A percentile compares a stretch with the other conserved stretches of the same genome.
phyloP scores from a whole-genome alignment of 2,888 invertebrate species.

The Noctua pronuba region DNA sequence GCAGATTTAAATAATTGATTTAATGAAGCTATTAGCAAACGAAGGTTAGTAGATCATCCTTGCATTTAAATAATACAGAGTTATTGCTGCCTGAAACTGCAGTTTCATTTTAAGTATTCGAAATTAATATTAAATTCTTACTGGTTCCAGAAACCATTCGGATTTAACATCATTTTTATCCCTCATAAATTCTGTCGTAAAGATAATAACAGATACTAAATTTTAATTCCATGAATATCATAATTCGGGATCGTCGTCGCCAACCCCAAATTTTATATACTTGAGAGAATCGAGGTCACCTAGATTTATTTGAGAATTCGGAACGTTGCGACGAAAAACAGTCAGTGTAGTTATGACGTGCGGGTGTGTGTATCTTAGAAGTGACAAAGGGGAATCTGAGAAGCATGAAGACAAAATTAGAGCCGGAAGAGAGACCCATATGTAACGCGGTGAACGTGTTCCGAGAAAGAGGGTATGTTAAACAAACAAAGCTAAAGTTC shows the following conservation, averaged over 20 bases:
- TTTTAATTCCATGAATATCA: conserved; percentile 60
- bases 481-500: conserved; percentile 37
- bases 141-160: conserved; percentile 34
- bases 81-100: conserved; percentile 8
- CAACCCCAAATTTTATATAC: conserved; percentile 61
- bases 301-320: conserved; percentile 69
- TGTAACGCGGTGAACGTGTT: conserved; percentile 85
- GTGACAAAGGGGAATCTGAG: conserved; percentile 53
- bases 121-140: conserved; percentile 41
- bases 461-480: conserved; percentile 83
- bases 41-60: conserved; percentile 24
- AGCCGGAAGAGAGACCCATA: conserved; percentile 79
- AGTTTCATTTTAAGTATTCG: conserved; percentile 30
- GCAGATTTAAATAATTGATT: background rate
- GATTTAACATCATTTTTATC: conserved; percentile 51
- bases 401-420: conserved; percentile 74
- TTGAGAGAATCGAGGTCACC: conserved; percentile 71
- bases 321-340: conserved; percentile 43
- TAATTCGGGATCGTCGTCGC: conserved; percentile 47
- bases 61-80: conserved; percentile 16
- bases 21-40: background rate
- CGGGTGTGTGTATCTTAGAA: background rate
- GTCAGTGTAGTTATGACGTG: conserved; percentile 39
- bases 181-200: conserved; percentile 56
- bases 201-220: conserved; percentile 62